Base-by-base conservation (phyloP, 2,797 vertebrate species). In the Notoglanidium macrostoma region DNA sequence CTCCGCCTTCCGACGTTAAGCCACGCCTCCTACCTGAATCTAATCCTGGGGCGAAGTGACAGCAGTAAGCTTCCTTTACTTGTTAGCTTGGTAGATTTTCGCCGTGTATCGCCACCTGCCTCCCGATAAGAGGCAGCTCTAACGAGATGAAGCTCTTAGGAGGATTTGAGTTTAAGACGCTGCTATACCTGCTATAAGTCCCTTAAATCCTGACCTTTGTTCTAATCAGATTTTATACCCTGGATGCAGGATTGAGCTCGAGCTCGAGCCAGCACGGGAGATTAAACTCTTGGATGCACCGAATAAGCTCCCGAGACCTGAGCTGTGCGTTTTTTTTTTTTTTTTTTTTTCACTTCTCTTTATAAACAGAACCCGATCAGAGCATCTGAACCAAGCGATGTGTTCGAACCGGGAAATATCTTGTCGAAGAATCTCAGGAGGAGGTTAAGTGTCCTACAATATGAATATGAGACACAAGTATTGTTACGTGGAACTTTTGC, bases 71-170 rank as follows among this genome's bases (percentile, higher is more conserved):
- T 29, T 83, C 44, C 44, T 51, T 83, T 29, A 65, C 61, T 49
- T 49, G 40, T 82, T 51, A 9, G 23, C 26, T 67, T 32, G 26
- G 12, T 49, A 63, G 79, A 7, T 49, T 65, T 21, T 65, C 5
- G 0, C 61, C 14, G 17, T 21, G 46, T 14, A 68, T 68, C 63
- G 23, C 21, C 44, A 32, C 68, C 61, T 54, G 9, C n/a, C 63
- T 83, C 35, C 19, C 6, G 21, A 40, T 63, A 32, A 78, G 74
- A 65, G 85, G 81, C 77, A 68, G 76, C 61, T 81, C 76, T 89
- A 91, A 90, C 86, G 35, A 89, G 88, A 90, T 91, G 90, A 92
- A 89, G 85, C 72, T 90, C 88, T 92, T 91, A 92, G 68, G 73
- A 74, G 82, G 90, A 91, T 91, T 90, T 87, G 70, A 83, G 81